Percentiles rank a stretch among this genome's conserved stretches.
These are phyloP conservation scores for Salvator merianae DNA, from an alignment of 2,113 vertebrate genomes.

Conservation along the genomic window DNA sequence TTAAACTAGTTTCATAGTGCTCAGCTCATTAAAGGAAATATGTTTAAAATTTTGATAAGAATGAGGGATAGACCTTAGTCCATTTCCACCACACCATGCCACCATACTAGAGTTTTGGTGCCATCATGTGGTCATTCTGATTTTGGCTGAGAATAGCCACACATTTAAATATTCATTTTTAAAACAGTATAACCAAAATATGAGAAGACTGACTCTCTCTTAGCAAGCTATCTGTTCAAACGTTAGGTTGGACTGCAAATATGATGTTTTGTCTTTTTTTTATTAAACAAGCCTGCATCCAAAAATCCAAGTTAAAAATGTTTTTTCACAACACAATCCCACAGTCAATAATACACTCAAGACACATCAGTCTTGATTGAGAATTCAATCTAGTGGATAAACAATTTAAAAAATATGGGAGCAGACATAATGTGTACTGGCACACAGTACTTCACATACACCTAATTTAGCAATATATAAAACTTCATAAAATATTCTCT, in stretches of 20 bases:
- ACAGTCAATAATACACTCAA: background rate
- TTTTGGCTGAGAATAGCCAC: background rate
- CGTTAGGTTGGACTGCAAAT: background rate
- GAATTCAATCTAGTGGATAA: too few relatives aligned
- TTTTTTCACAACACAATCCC: background rate
- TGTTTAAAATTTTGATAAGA: background rate
- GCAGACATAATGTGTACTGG: too few relatives aligned
- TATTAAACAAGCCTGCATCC: background rate
- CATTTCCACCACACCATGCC: background rate
- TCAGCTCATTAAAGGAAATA: background rate
- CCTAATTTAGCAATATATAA: too few relatives aligned
- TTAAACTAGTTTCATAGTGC: background rate
- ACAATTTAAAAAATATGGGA: too few relatives aligned
- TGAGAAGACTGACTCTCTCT: background rate
- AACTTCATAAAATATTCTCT: too few relatives aligned
- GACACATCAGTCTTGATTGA: too few relatives aligned
- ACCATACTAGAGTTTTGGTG: constrained; percentile 45
- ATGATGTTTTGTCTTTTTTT: background rate
- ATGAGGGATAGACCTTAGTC: fast-evolving
- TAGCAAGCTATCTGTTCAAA: background rate
- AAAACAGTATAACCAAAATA: too few relatives aligned
- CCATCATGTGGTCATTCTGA: constrained; percentile 45
- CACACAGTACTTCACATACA: too few relatives aligned
- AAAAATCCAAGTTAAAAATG: background rate
- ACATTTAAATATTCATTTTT: background rate